These are phyloP conservation scores for Macrosteles quadrilineatus DNA, from an alignment of 1,140 invertebrate genomes.

Conservation along the genomic window DNA sequence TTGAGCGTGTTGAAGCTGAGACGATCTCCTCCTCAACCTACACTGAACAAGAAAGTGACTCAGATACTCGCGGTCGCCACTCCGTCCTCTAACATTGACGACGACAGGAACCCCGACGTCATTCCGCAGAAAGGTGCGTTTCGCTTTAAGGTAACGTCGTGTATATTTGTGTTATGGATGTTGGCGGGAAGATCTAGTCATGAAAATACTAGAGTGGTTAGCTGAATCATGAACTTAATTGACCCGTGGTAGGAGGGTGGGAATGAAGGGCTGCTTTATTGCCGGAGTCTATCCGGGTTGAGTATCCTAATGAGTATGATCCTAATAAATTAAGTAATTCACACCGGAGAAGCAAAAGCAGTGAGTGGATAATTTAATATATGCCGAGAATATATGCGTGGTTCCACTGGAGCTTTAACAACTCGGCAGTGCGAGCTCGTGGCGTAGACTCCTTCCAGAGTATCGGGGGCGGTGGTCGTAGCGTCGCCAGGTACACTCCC, in stretches of 20 bases:
- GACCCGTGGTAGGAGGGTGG: too few species aligned
- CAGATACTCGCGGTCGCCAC: background rate
- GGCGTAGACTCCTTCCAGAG: constrained; percentile 13
- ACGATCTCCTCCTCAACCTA: background rate
- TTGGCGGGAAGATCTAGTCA: too few species aligned
- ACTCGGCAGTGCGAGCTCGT: constrained; percentile 53
- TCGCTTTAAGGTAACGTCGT: too few species aligned
- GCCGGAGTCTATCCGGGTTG: too few species aligned
- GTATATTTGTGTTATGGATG: background rate
- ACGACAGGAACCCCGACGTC: constrained; percentile 40
- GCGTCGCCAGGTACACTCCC: constrained; percentile 66
- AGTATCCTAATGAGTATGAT: too few species aligned
- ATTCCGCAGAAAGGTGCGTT: constrained; percentile 34
- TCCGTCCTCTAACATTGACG: constrained; percentile 29
- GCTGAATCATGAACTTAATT: too few species aligned
- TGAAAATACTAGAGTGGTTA: too few species aligned
- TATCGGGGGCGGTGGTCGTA: constrained; percentile 57
- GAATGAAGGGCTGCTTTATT: too few species aligned
- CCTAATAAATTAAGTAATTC: too few species aligned
- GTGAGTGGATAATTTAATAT: too few species aligned
- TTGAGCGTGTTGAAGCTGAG: background rate
- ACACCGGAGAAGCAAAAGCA: too few species aligned
- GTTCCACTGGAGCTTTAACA: constrained; percentile 79
- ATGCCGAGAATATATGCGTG: too few species aligned
- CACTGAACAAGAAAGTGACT: background rate